phyloP scores from a whole-genome alignment of 2,888 invertebrate genomes.

The Cerastis leucographa region DNA sequence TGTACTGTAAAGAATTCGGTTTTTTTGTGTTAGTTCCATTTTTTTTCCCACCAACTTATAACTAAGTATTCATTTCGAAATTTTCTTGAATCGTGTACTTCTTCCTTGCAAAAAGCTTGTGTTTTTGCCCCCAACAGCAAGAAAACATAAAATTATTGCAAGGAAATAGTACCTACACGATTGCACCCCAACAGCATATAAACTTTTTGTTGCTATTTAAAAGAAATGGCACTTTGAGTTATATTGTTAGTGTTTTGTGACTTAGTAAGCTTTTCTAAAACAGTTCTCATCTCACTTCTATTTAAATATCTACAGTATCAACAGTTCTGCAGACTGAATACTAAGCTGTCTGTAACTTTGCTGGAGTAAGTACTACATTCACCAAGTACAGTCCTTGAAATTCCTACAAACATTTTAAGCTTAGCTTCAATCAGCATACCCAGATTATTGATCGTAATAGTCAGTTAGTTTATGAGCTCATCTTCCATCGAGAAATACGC shows the following conservation, averaged over 20 bases:
- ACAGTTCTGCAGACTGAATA: too few relatives aligned
- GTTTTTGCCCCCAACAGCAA: too few relatives aligned
- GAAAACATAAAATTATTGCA: too few relatives aligned
- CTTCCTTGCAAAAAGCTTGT: too few relatives aligned
- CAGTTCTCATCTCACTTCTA: background rate
- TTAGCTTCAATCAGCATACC: background rate
- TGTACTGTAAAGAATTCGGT: background rate
- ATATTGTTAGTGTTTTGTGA: too few relatives aligned
- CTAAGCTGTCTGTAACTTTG: background rate
- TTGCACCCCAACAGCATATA: background rate
- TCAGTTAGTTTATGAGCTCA: slow-evolving; percentile 72
- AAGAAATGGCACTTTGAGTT: too few relatives aligned
- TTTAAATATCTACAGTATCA: background rate
- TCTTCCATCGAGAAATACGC: slow-evolving; percentile 64
- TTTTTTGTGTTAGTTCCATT: background rate
- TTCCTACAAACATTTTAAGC: background rate
- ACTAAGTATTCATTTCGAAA: background rate
- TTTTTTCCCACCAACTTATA: background rate
- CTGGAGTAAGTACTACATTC: background rate
- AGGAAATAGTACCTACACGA: too few relatives aligned
- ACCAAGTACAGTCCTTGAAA: background rate
- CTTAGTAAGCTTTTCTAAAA: background rate
- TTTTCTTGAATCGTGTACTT: background rate
- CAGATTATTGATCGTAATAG: background rate
- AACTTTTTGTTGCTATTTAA: background rate